phyloP scores from a whole-genome alignment of 2,888 invertebrate genomes.

The Mantis religiosa region DNA sequence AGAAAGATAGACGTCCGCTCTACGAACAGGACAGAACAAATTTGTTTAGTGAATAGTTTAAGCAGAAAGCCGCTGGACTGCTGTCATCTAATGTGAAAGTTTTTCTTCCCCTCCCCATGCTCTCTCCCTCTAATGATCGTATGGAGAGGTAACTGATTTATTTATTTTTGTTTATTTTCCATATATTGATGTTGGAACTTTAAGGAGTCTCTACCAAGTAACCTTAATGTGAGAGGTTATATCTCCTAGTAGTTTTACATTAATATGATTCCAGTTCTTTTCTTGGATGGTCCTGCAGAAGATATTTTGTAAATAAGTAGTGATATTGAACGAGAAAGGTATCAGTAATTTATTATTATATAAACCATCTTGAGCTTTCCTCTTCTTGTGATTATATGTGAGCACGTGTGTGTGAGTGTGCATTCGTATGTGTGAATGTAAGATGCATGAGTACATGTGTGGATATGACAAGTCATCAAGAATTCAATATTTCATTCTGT shows the following conservation, averaged over 20 bases:
- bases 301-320: slow-evolving; percentile 21
- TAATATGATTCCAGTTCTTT: neutral
- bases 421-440: neutral
- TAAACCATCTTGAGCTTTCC: neutral
- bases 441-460: neutral
- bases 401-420: neutral
- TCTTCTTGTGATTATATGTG: slow-evolving; percentile 9
- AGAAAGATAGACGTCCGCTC: neutral
- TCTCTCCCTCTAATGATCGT: neutral
- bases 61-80: neutral
- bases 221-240: neutral
- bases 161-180: neutral
- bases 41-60: neutral
- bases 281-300: slow-evolving; percentile 3
- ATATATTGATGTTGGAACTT: slow-evolving; percentile 11
- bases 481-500: neutral
- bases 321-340: neutral
- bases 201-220: neutral
- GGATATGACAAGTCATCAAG: neutral
- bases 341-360: slow-evolving; percentile 18
- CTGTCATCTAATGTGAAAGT: neutral
- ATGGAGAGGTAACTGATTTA: neutral
- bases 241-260: slow-evolving; percentile 8
- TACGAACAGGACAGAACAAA: neutral
- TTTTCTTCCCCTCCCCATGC: neutral